Evolutionary conservation across 2,797 vertebrate species (phyloP), one percentile per base, ranked within the genome.

Genomic region (Nyctalus aviator): DNA sequence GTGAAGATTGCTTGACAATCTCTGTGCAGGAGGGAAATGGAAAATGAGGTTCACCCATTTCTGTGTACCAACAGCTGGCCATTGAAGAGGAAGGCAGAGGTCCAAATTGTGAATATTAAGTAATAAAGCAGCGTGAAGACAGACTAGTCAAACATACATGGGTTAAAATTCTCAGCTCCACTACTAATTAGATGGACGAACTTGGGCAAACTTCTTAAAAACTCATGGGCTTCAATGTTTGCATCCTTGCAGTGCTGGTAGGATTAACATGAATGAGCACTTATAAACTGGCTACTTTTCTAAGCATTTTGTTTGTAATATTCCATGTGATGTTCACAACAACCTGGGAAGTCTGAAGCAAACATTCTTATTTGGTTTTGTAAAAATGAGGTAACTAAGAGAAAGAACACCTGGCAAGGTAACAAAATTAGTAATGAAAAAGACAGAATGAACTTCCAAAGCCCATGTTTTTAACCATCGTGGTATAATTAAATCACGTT

Each of bases 1-100:
- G 68, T 30, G 62, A 93, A 15, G 59, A 82, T 79, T 35, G 48
- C 68, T 77, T 95, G 94, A 93, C 90, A 92, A 88, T 69, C 82
- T 50, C 27, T 25, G 17, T 35, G 35, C 73, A 50, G 27, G 55
- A 76, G 10, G 50, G 62, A 64, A 57, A 59, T 41, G 46, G 68
- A 85, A 62, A 8, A 18, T 8, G 71, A 92, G 27, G 15, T 66
- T 69, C 71, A 57, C 53, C 35, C 32, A 53, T 64, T 79, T 55
- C 66, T 30, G 41, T 68, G 55, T 41, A 75, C 62, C 15, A 81
- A 35, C 57, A 55, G 82, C 69, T 72, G 30, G 35, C 13, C 12
- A 15, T 4, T 35, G 84, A 62, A 84, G 69, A 13, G 17, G 4
- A 48, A 84, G n/a, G 48, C 68, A 84, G 48, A 66, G 11, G 35